Evolutionary conservation across 2,888 invertebrate genomes (phyloP).

Genomic region (Agonopterix alstromeriana): DNA sequence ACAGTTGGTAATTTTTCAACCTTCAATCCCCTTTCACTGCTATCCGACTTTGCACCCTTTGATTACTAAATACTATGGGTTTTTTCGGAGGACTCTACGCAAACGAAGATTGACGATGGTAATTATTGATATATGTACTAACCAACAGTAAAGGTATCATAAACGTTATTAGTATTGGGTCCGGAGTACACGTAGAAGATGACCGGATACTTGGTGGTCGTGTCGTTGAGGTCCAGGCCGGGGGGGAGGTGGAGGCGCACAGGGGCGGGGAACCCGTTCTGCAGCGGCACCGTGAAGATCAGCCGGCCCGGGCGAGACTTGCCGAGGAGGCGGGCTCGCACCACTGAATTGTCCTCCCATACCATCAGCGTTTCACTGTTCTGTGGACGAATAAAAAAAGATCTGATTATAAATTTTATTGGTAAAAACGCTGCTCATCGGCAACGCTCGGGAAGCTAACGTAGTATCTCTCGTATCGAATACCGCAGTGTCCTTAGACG

Average conservation of each 20-base stretch:
- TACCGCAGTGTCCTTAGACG: too few relatives aligned
- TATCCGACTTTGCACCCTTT: too few relatives aligned
- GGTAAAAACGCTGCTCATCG: too few relatives aligned
- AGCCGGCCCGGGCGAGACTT: constrained; percentile 72
- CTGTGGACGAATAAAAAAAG: constrained; percentile 16
- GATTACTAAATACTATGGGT: too few relatives aligned
- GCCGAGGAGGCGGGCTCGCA: constrained; percentile 64
- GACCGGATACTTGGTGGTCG: constrained; percentile 78
- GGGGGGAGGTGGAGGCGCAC: constrained; percentile 83
- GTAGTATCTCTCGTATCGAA: too few relatives aligned
- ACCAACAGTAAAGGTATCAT: constrained; percentile 80
- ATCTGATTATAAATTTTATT: too few relatives aligned
- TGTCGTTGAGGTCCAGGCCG: constrained; percentile 76
- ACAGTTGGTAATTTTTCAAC: too few relatives aligned
- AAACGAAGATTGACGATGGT: too few relatives aligned
- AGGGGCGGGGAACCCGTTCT: constrained; percentile 76
- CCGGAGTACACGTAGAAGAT: constrained; percentile 90
- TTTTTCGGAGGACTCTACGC: too few relatives aligned
- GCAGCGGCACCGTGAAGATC: constrained; percentile 75
- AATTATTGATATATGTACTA: constrained; percentile 27
- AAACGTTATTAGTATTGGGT: constrained; percentile 87
- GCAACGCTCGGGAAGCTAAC: too few relatives aligned
- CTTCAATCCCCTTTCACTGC: too few relatives aligned
- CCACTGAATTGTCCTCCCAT: constrained; percentile 79
- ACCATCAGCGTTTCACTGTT: constrained; percentile 23